A percentile compares a stretch with the other conserved stretches of the same genome.
Conservation (phyloP, 2,888 invertebrate genomes). For the Urechis unicinctus region DNA sequence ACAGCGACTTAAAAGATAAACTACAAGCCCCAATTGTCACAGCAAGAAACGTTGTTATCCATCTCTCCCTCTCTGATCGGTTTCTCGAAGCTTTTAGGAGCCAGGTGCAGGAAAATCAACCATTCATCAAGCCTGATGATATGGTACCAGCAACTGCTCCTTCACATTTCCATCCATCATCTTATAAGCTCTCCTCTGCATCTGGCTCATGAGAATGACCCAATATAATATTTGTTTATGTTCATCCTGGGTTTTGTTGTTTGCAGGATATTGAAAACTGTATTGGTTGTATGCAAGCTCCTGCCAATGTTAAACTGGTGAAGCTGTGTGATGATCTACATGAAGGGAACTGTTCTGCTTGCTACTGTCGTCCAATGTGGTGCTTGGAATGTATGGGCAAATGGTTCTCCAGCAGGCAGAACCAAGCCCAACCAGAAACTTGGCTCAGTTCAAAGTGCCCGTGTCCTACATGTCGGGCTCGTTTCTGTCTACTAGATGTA, state of each 20-base stretch:
- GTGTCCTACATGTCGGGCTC: slow-evolving; percentile 80
- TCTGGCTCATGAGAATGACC: too few species aligned
- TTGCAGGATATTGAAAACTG: slow-evolving; percentile 67
- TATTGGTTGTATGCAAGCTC: slow-evolving; percentile 79
- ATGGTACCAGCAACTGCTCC: slow-evolving; percentile 34
- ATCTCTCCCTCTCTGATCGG: slow-evolving; percentile 73
- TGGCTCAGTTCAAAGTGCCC: slow-evolving; percentile 80
- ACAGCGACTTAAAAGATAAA: slow-evolving; percentile 70
- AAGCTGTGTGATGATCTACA: slow-evolving; percentile 58
- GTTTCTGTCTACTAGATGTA: slow-evolving; percentile 80
- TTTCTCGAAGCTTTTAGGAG: slow-evolving; percentile 79
- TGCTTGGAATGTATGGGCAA: slow-evolving; percentile 64
- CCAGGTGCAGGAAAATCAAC: slow-evolving; percentile 52
- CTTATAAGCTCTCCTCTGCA: background rate
- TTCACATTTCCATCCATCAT: background rate
- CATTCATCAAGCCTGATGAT: slow-evolving; percentile 26
- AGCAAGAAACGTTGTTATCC: slow-evolving; percentile 65
- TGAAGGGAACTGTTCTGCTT: slow-evolving; percentile 56
- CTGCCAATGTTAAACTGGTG: slow-evolving; percentile 71
- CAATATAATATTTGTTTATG: background rate
- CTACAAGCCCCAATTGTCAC: slow-evolving; percentile 64
- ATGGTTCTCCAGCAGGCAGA: slow-evolving; percentile 72
- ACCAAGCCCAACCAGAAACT: slow-evolving; percentile 61
- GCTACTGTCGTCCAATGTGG: slow-evolving; percentile 83
- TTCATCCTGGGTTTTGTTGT: background rate